Conservation (phyloP, 2,888 invertebrate species). For the Ophioninae sp. region DNA sequence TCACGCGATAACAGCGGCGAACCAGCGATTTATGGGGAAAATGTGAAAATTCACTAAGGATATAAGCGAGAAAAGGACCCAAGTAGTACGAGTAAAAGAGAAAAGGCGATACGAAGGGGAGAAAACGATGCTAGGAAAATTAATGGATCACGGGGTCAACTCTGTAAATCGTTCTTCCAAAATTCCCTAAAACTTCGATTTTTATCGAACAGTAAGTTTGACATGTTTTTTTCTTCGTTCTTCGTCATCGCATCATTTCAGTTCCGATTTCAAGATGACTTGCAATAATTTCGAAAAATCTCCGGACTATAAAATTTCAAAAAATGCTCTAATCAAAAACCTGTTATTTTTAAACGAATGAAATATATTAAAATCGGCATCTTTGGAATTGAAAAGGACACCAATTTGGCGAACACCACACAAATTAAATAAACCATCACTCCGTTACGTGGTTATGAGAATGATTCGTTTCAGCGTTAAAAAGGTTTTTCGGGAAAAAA, state of each 20-base stretch:
- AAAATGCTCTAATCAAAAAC: not conserved
- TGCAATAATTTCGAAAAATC: not conserved
- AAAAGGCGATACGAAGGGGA: not conserved
- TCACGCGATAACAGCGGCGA: constrained; percentile 43
- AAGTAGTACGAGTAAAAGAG: not conserved
- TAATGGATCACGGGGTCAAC: not conserved
- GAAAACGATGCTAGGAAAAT: not conserved
- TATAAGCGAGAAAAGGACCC: not conserved
- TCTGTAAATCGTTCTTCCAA: constrained; percentile 4
- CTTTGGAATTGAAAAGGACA: not conserved
- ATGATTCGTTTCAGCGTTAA: constrained; percentile 12
- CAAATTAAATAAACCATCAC: not conserved
- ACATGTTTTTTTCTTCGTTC: not conserved
- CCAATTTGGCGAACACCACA: not conserved
- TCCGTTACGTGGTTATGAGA: constrained; percentile 2
- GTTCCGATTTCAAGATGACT: not conserved
- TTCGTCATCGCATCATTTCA: not conserved
- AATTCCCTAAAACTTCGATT: not conserved
- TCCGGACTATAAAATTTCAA: not conserved
- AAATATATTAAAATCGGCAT: not conserved
- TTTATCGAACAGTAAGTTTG: not conserved
- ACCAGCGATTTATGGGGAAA: constrained; percentile 30
- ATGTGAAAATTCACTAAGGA: constrained; percentile 22
- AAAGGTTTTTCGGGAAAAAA: constrained; percentile 5
- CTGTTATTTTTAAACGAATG: not conserved